These are phyloP conservation scores for Coreoperca whiteheadi DNA, from an alignment of 2,113 vertebrate genomes.

Conservation along the genomic window DNA sequence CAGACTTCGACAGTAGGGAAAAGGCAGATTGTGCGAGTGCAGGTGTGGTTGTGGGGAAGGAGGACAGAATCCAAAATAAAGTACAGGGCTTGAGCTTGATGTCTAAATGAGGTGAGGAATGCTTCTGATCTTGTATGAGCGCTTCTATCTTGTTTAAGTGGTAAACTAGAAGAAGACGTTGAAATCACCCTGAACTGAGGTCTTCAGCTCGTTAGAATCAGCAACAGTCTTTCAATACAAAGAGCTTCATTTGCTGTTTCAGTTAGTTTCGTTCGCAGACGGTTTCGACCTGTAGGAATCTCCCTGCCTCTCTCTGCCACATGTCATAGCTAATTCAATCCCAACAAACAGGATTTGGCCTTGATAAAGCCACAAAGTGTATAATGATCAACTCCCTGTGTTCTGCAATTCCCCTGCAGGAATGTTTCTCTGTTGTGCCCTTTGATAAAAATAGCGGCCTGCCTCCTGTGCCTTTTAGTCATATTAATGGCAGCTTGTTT, in stretches of 20 bases:
- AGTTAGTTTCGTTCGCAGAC: too few species aligned
- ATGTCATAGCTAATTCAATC: conserved; percentile 51
- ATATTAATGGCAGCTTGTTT: conserved; percentile 60
- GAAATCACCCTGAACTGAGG: conserved; percentile 5
- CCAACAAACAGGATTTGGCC: conserved; percentile 51
- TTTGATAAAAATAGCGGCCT: conserved; percentile 69
- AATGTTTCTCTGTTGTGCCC: conserved; percentile 53
- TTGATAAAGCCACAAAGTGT: conserved; percentile 61
- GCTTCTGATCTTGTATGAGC: conserved; percentile 33
- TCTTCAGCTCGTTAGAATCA: neutral
- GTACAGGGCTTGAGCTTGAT: conserved; percentile 19
- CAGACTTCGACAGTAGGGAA: conserved; percentile 22
- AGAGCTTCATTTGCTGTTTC: neutral
- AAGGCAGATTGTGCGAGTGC: conserved; percentile 29
- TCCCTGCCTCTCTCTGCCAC: conserved; percentile 39
- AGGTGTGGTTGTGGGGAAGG: conserved; percentile 31
- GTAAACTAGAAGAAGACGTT: conserved; percentile 26
- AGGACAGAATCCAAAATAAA: conserved; percentile 15
- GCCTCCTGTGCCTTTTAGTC: conserved; percentile 56
- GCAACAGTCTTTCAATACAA: neutral
- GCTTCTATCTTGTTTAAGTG: conserved; percentile 34
- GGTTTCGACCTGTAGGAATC: neutral
- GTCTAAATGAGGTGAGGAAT: conserved; percentile 33
- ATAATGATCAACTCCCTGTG: conserved; percentile 57
- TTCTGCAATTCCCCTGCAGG: conserved; percentile 60